A percentile compares a stretch with the other conserved stretches of the same genome.
These are phyloP conservation scores for Varecia variegata DNA, from an alignment of 2,797 vertebrate genomes.

Conservation along the genomic window DNA sequence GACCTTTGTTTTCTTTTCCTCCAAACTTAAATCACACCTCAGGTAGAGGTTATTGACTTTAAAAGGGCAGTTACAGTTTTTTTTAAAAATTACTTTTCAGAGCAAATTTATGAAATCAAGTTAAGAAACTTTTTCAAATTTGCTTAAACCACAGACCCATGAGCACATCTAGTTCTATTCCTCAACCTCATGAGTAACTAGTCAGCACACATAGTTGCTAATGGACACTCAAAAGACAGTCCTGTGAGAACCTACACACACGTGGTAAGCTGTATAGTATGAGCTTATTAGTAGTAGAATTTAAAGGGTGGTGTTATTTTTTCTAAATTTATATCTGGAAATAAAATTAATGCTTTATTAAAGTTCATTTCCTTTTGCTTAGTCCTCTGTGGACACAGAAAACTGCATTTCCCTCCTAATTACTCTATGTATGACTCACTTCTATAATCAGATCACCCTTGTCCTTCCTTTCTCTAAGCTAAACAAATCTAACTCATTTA, in stretches of 20 bases:
- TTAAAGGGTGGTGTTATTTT: not conserved
- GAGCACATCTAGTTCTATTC: not conserved
- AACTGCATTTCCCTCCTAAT: slow-evolving; percentile 47
- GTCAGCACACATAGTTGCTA: not conserved
- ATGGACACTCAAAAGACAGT: not conserved
- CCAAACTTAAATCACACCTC: not conserved
- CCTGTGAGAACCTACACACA: not conserved
- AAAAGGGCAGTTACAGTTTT: not conserved
- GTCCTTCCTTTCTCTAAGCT: slow-evolving; percentile 46
- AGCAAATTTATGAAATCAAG: not conserved
- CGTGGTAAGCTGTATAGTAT: not conserved
- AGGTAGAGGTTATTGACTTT: not conserved
- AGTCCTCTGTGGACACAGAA: not conserved
- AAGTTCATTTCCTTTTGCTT: slow-evolving; percentile 11
- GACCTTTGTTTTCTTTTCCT: not conserved
- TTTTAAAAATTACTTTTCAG: not conserved
- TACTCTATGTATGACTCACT: slow-evolving; percentile 41
- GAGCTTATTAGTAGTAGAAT: not conserved
- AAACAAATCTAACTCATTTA: slow-evolving; percentile 66
- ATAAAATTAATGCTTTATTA: slow-evolving; percentile 23
- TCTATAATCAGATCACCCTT: slow-evolving; percentile 53
- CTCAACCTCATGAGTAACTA: not conserved
- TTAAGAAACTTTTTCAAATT: not conserved
- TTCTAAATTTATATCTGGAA: not conserved
- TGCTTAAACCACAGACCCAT: not conserved